Evolutionary conservation across 2,113 vertebrate genomes (phyloP), one percentile per base, ranked within the genome.

Genomic region (Triplophysa dalaica): DNA sequence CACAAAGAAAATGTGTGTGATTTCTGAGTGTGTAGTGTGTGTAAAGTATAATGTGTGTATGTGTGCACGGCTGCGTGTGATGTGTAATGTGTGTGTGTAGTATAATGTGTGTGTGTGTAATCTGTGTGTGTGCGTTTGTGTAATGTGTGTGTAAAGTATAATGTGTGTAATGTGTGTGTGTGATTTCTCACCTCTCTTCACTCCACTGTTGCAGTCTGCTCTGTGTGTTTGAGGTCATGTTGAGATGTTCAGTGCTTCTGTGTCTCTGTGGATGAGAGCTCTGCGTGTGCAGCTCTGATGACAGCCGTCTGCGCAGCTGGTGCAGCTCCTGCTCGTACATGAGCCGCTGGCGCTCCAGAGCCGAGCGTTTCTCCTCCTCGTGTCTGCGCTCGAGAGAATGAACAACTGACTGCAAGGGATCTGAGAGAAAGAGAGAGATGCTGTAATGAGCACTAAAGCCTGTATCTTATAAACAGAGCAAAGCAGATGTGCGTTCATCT

Each of bases 271-370:
- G 88, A 67, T 87, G 88, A 14, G 78, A 85, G 16, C 26, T 52
- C 16, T 33, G 38, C 21, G 60, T 52, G 45, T 76, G 74, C 61
- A 65, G 43, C 68, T 79, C 68, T 95, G 95, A 0, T 93, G 95
- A 0, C 29, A 98, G 87, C 2, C 91, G 86, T 7, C 89, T 85
- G 4, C 97, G 93, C 8, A 99, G 87, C 82, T 95, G 95, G 86
- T 98, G 94, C 87, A 99, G 87, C 68, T 99, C 96, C 0, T 95
- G 95, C 2, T 99, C 97, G 0, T 98, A 98, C 94, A 97, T 95
- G n/a, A 93, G 86, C 2, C 95, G 85, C 91, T 98, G 97, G 0
- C 94, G 93, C 85, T 99, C 96, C 6, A 99, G 85, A 0, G 97
- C 97, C 0, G 93, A 93, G 0, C 95, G 93, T 84, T 98, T 98